phyloP scores from a whole-genome alignment of 2,113 vertebrate species.

The Gila orcuttii region DNA sequence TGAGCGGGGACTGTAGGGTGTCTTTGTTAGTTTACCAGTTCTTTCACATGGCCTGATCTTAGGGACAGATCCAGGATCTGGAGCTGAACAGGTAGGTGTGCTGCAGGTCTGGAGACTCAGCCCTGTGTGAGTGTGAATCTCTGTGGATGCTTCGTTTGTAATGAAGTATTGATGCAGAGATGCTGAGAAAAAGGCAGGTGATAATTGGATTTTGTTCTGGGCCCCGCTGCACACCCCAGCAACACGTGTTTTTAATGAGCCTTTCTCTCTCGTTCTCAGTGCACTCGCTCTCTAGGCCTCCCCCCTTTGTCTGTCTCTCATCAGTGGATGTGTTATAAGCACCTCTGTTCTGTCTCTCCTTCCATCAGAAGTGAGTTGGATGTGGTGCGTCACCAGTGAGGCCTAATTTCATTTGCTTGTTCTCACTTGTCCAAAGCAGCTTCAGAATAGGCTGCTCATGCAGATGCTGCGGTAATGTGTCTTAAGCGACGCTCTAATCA shows the following conservation, averaged over 20 bases:
- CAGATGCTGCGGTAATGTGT: neutral
- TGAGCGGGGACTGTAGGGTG: neutral
- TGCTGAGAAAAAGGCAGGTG: slow-evolving; percentile 56
- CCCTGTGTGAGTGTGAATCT: slow-evolving; percentile 43
- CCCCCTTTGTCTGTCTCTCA: slow-evolving; percentile 30
- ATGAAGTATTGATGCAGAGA: slow-evolving; percentile 59
- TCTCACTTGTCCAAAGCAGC: slow-evolving; percentile 23
- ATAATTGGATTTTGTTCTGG: slow-evolving; percentile 62
- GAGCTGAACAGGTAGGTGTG: slow-evolving; percentile 42
- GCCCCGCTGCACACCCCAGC: slow-evolving; percentile 55
- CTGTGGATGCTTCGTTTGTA: slow-evolving; percentile 57
- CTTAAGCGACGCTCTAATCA: neutral
- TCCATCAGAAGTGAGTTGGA: slow-evolving; percentile 14
- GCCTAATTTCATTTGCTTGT: slow-evolving; percentile 32
- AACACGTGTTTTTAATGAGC: slow-evolving; percentile 62
- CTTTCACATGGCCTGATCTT: neutral
- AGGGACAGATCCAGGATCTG: no score
- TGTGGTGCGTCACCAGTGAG: neutral
- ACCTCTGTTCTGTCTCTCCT: slow-evolving; percentile 32
- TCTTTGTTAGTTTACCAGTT: neutral
- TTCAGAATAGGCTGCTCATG: neutral
- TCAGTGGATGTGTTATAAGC: slow-evolving; percentile 41
- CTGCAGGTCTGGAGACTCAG: slow-evolving; percentile 14
- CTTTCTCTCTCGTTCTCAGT: slow-evolving; percentile 42
- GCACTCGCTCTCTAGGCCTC: slow-evolving; percentile 30